Base-by-base conservation (phyloP, 2,888 invertebrate genomes). In the Crioceris asparagi region DNA sequence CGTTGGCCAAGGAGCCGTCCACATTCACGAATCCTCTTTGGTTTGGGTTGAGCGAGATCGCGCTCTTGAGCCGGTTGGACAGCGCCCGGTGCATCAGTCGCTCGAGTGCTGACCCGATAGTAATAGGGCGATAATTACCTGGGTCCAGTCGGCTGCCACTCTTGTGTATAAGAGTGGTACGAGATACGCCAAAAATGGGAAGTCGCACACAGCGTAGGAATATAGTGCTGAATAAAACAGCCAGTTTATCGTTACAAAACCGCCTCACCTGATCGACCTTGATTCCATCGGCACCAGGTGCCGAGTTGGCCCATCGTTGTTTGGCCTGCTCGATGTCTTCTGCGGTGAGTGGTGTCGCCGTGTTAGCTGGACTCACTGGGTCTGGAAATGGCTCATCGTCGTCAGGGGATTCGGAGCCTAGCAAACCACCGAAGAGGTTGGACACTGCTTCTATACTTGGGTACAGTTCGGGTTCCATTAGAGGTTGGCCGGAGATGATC, bases 1-100 rank as follows among this genome's bases (percentile, higher is more conserved):
- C 42, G 34, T 64, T 64, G 6, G 59, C 56, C 10, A 62, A 44
- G 3, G 55, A 54, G 8, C 63, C 64, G 38, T 63, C 63, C 2
- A 51, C 48, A 29, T 52, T 43, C n/a, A 48, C 38, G 31, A 60
- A 58, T 1, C 57, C 56, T 1, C 55, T 25, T 41, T 60, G 59
- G 7, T 48, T 19, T 1, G 23, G 32, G 38, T 49, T 37, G 11
- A 54, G 38, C 1, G 15, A 3, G 7, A 39, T 19, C 2, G 36
- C 18, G 1, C 15, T 8, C 16, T 29, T 12, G 0, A 53, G 27
- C 0, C 50, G 34, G 2, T 5, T 15, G n/a, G 46, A 39, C 23
- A 57, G 12, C 12, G 50, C 37, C 2, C 51, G 30, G 38, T 56
- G 52, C 2, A 57, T 29, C 10, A 57, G 40, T 1, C 53, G 31